Base-by-base conservation (phyloP, 2,113 vertebrate species). In the Epinephelus lanceolatus region DNA sequence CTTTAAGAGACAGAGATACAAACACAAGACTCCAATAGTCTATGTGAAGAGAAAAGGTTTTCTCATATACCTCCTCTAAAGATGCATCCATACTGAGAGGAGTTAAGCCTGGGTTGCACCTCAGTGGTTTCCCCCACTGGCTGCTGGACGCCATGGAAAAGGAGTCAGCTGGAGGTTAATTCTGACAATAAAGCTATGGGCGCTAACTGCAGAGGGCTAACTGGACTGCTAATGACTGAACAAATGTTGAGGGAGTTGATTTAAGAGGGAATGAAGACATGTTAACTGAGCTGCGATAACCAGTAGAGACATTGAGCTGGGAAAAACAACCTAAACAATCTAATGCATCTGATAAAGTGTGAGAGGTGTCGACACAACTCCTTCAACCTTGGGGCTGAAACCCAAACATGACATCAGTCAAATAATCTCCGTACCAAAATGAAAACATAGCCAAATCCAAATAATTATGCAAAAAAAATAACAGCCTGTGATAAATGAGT, bases 341-440 rank as follows among this genome's bases (percentile, higher is more conserved):
- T 21, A 21, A 62, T 55, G 15, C 18, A 40, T 55, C 17, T 15
- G 14, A 65, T 27, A 66, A 65, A 60, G 71, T 6, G 19, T 8
- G 8, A 66, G 51, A n/a, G 2, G 66, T 33, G 5, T 23, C 27
- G 37, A 68, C 37, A 18, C 7, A 51, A 73, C 63, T 17, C 37
- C 49, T 71, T 42, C 19, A 60, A 27, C 80, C 85, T 81, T 51
- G 66, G 51, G 60, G 18, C 40, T 25, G 18, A 90, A 88, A 62
- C 77, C 75, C 72, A 86, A 89, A 89, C 75, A 74, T 67, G 61
- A 86, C 51, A 42, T 86, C 81, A 78, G 63, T 60, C 6, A 0
- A 21, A 14, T 23, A 5, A 66, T 49, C 73, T 37, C 71, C 55
- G 3, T 4, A 66, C 10, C 25, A 49, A 71, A 88, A 60, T 12